These are phyloP conservation scores for Pterocles orientalis DNA, from an alignment of 2,113 vertebrate genomes.

Conservation along the genomic window DNA sequence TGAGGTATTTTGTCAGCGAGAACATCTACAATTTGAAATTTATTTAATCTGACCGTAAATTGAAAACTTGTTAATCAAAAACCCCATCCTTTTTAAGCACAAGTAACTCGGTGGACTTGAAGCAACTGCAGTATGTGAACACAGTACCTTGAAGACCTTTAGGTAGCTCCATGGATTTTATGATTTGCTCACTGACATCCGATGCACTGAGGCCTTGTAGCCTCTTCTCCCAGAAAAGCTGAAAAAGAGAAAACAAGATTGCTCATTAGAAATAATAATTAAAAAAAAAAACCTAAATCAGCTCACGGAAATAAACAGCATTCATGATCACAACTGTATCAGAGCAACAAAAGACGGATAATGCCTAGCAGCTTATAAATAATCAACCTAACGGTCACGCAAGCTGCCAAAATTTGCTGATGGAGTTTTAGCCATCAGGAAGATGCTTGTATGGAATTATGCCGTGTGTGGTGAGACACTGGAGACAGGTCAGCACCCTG, in stretches of 20 bases:
- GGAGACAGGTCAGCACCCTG: too few species aligned
- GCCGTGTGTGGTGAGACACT: not conserved
- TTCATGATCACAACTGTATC: not conserved
- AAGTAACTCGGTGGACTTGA: not conserved
- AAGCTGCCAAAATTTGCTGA: not conserved
- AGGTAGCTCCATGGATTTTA: slow-evolving; percentile 88
- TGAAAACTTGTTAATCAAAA: not conserved
- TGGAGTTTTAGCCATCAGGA: not conserved
- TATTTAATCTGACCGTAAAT: not conserved
- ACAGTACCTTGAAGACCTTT: slow-evolving; percentile 89
- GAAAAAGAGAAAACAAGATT: slow-evolving; percentile 22
- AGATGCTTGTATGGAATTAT: not conserved
- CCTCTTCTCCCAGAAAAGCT: slow-evolving; percentile 94
- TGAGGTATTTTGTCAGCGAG: not conserved
- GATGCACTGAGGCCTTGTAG: slow-evolving; percentile 87
- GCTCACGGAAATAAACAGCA: not conserved
- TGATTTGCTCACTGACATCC: slow-evolving; percentile 85
- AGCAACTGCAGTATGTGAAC: not conserved
- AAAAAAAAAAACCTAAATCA: not conserved
- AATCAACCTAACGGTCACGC: not conserved
- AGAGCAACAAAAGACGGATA: not conserved
- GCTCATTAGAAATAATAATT: not conserved
- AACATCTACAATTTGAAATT: not conserved
- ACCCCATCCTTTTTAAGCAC: not conserved
- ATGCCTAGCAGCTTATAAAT: not conserved